Evolutionary conservation across 2,113 vertebrate species (phyloP).

Genomic region (Oncorhynchus masou): DNA sequence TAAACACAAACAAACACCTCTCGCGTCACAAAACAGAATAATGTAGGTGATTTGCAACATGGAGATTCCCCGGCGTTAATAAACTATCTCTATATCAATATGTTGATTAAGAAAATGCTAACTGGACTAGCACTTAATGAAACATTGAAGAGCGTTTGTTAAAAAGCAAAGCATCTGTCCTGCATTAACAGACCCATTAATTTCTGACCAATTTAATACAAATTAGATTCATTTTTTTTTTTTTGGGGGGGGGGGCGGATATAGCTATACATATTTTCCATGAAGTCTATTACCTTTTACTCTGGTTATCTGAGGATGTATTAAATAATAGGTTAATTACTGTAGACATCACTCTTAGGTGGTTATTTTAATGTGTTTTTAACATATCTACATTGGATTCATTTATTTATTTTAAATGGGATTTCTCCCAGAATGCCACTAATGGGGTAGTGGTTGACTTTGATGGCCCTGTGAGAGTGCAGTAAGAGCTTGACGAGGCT

Average conservation of each 20-base stretch:
- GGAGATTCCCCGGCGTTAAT: no score
- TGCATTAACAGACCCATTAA: not conserved
- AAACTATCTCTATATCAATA: no score
- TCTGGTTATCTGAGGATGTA: not conserved
- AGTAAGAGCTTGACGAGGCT: not conserved
- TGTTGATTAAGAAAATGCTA: no score
- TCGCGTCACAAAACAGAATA: no score
- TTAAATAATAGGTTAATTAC: not conserved
- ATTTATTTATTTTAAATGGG: not conserved
- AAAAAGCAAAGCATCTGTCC: not conserved
- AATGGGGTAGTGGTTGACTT: not conserved
- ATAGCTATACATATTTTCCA: no score
- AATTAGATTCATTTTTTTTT: not conserved
- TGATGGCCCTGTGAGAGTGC: not conserved
- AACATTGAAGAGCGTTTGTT: not conserved
- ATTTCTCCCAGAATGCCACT: not conserved
- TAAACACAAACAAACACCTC: no score
- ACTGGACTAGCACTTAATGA: not conserved
- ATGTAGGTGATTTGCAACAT: no score
- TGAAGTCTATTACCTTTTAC: no score
- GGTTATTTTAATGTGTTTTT: not conserved
- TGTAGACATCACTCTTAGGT: not conserved
- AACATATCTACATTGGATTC: not conserved
- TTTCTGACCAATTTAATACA: not conserved
- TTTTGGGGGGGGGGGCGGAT: not conserved